Evolutionary conservation across 2,113 vertebrate species (phyloP), one percentile per base, ranked within the genome.

Genomic region (Osmerus eperlanus): DNA sequence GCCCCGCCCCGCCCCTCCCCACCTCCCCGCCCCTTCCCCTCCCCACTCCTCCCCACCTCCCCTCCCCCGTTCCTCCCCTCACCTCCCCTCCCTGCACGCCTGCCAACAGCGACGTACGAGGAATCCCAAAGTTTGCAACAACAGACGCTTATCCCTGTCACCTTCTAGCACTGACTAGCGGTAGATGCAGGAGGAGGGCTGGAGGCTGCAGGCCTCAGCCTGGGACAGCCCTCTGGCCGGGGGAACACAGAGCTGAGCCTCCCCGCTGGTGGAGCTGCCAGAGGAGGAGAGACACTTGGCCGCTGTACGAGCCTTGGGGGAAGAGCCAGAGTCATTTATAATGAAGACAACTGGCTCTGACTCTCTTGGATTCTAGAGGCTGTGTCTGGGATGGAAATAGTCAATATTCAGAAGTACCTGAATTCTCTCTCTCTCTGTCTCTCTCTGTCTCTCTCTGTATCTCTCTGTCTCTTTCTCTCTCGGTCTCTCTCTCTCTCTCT

Each of bases 361-460:
- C 74, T 71, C 68, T 65, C 53, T 56, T 81, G 73, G 70, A 79
- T 78, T 84, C 79, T 73, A 68, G 59, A 53, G 69, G 77, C 60
- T 3, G 51, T 76, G 78, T 75, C 73, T 14, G 36, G 62, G 68
- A 52, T 36, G 65, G 74, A 78, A 72, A 75, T 75, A 68, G 71
- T 70, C 78, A 74, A 79, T 78, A 76, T 69, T 81, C 65, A 68
- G 72, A 51, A 70, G 72, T 59, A 83, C 69, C 75, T 74, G 68
- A 78, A 41, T 73, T 58, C 16, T 69, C 71, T 47, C 29, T 47
- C 3, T 56, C 29, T 23, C 21, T 54, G 12, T 65, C 74, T 65
- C 55, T 29, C 56, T 23, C 36, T 29, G 21, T 47, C 47, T 21
- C 55, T 19, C 36, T 69, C 62, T 56, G 1, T 54, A 47, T 3